Evolutionary conservation across 1,140 invertebrate genomes (phyloP).

Genomic region (Brachionus angularis): DNA sequence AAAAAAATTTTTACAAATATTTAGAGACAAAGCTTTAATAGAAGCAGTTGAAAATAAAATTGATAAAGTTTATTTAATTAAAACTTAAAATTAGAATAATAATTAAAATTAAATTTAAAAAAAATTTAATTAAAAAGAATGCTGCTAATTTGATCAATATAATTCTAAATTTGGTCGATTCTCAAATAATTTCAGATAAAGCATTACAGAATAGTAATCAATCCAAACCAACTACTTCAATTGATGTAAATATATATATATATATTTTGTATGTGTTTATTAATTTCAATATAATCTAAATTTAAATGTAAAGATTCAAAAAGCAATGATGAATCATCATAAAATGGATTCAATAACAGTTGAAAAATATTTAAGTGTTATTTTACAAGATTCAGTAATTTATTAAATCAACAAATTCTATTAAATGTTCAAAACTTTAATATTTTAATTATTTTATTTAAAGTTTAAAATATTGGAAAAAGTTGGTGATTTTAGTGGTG

Average conservation of each 20-base stretch:
- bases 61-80: slow-evolving; percentile 15
- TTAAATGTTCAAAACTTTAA: too few species aligned
- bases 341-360: slow-evolving; percentile 24
- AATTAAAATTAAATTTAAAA: too few species aligned
- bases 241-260: slow-evolving; percentile 21
- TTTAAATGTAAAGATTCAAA: slow-evolving; percentile 19
- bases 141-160: slow-evolving; percentile 15
- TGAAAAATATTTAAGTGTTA: slow-evolving; percentile 25
- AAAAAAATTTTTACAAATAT: background rate
- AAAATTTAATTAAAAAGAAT: slow-evolving; percentile 15
- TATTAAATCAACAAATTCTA: background rate
- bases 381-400: slow-evolving; percentile 26
- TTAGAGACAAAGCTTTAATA: slow-evolving; percentile 17
- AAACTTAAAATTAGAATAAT: too few species aligned
- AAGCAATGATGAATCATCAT: slow-evolving; percentile 1
- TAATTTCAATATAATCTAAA: background rate
- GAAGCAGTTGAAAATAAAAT: slow-evolving; percentile 13
- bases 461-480: slow-evolving; percentile 40
- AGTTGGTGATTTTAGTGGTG: slow-evolving; percentile 32
- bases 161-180: background rate
- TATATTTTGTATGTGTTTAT: too few species aligned
- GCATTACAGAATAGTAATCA: background rate
- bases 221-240: slow-evolving; percentile 24
- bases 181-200: slow-evolving; percentile 10
- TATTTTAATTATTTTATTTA: background rate